Conservation (phyloP, 2,888 invertebrate genomes). For the Micoletzkya japonica region DNA sequence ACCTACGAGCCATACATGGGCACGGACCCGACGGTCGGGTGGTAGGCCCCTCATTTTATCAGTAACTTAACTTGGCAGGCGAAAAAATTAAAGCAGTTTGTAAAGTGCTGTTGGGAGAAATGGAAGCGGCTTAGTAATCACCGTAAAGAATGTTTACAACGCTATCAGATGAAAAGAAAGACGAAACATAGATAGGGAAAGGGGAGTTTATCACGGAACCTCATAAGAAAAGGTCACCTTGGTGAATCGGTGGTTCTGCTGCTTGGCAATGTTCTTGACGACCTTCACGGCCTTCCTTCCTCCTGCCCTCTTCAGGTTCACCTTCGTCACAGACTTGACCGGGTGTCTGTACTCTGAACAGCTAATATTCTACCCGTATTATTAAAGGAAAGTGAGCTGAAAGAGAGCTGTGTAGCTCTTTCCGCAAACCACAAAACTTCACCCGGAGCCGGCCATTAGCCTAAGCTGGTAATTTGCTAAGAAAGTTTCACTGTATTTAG, state of each 20-base stretch:
- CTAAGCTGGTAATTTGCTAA: too few species aligned
- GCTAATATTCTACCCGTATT: background rate
- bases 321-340: constrained; percentile 26
- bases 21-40: too few species aligned
- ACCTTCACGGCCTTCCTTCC: constrained; percentile 33
- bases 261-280: constrained; percentile 42
- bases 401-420: background rate
- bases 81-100: too few species aligned
- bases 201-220: background rate
- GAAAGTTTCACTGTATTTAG: too few species aligned
- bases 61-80: too few species aligned
- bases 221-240: constrained; percentile 23
- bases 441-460: too few species aligned
- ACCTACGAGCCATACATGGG: too few species aligned
- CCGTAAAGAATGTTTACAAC: too few species aligned
- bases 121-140: too few species aligned
- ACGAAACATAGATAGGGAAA: background rate
- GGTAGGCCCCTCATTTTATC: too few species aligned
- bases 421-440: background rate
- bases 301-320: constrained; percentile 39
- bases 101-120: too few species aligned
- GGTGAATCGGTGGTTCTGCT: constrained; percentile 25
- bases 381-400: constrained; percentile 3
- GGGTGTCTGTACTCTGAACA: constrained; percentile 27
- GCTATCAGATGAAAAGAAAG: background rate